These are phyloP conservation scores for Ancistrus triradiatus DNA, from an alignment of 2,113 vertebrate species.

Conservation along the genomic window DNA sequence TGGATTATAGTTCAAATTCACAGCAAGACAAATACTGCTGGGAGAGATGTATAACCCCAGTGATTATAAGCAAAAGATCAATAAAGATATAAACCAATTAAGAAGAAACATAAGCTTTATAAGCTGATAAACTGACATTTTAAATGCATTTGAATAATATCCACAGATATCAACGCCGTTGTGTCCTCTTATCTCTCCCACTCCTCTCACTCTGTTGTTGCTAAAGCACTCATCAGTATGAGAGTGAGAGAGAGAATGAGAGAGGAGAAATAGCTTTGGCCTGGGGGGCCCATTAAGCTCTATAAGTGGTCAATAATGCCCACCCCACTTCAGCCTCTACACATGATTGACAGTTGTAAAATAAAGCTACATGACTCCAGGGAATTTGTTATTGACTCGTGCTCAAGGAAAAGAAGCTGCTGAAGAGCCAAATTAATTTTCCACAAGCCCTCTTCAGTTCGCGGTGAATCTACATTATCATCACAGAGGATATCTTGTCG, in stretches of 20 bases:
- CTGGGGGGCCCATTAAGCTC: constrained; percentile 42
- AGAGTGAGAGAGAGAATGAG: constrained; percentile 3
- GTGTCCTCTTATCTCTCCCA: too few species aligned
- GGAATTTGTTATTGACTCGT: constrained; percentile 45
- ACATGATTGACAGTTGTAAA: constrained; percentile 46
- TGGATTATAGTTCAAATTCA: too few species aligned
- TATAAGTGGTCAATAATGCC: constrained; percentile 47
- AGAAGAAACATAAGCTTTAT: too few species aligned
- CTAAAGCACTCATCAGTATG: too few species aligned
- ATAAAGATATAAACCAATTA: too few species aligned
- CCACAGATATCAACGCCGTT: too few species aligned
- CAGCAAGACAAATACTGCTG: too few species aligned
- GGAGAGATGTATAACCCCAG: too few species aligned
- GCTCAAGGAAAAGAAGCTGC: constrained; percentile 39
- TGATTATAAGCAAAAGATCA: too few species aligned
- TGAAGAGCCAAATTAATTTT: constrained; percentile 47
- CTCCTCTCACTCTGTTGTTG: background rate
- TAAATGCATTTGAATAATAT: too few species aligned
- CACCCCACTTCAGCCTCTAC: constrained; percentile 35
- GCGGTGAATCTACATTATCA: constrained; percentile 28
- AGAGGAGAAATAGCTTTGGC: constrained; percentile 12
- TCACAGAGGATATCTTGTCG: constrained; percentile 19
- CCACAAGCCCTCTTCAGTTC: constrained; percentile 39
- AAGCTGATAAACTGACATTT: too few species aligned
- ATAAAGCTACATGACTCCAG: constrained; percentile 42